Conservation (phyloP, 2,797 vertebrate genomes). For the Melanotaenia maccullochi region DNA sequence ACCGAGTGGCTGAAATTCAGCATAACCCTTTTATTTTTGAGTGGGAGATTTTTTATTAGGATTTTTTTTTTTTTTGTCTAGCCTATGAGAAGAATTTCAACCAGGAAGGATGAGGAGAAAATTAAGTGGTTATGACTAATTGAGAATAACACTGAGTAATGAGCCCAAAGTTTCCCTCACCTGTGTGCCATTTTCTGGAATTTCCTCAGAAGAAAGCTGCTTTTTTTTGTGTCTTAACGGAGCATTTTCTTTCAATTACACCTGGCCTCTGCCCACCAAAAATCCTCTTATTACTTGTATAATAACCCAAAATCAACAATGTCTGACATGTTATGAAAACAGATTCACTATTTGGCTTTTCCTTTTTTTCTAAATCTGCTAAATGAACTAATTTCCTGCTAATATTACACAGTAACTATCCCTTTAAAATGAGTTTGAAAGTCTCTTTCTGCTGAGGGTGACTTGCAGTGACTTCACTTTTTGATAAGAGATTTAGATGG, state of each 20-base stretch:
- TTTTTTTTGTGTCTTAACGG: slow-evolving; percentile 10
- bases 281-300: slow-evolving; percentile 8
- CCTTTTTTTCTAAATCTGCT: not conserved
- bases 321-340: slow-evolving; percentile 5
- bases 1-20: slow-evolving; percentile 56
- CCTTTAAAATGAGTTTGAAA: slow-evolving; percentile 12
- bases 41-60: slow-evolving; percentile 11
- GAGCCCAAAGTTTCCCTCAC: slow-evolving; percentile 45
- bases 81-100: slow-evolving; percentile 50
- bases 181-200: slow-evolving; percentile 23
- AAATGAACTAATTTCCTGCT: not conserved
- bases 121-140: slow-evolving; percentile 38
- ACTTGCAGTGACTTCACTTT: slow-evolving; percentile 30
- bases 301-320: slow-evolving; percentile 15
- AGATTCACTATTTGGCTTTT: not conserved
- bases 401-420: not conserved
- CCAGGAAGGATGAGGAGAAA: slow-evolving; percentile 43
- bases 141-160: slow-evolving; percentile 47
- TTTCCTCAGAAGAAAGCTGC: not conserved
- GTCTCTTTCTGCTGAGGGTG: not conserved
- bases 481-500: slow-evolving; percentile 3
- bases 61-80: slow-evolving; percentile 17
- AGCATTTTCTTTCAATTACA: slow-evolving; percentile 12
- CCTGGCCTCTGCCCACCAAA: slow-evolving; percentile 20
- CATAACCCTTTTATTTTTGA: slow-evolving; percentile 65